phyloP scores from a whole-genome alignment of 2,888 invertebrate genomes.

The Liopterus haemorrhoidalis region DNA sequence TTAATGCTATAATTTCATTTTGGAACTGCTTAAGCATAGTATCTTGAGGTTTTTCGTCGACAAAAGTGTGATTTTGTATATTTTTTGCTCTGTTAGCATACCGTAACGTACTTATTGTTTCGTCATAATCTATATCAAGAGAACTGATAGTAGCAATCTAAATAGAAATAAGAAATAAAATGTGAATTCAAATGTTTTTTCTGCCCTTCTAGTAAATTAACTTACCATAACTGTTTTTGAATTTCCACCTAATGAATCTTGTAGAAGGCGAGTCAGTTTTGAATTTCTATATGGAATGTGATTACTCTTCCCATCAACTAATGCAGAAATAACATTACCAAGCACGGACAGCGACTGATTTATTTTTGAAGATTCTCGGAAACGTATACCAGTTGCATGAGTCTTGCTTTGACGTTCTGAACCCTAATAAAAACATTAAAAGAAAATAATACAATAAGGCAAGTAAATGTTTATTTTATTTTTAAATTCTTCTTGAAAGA shows the following conservation, averaged over 20 bases:
- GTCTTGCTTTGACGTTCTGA: constrained; percentile 97
- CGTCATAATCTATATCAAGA: constrained; percentile 92
- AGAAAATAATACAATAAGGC: constrained; percentile 12
- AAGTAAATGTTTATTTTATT: too few species aligned
- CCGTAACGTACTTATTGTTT: constrained; percentile 91
- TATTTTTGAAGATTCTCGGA: constrained; percentile 97
- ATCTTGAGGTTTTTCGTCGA: constrained; percentile 97
- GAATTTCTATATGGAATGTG: constrained; percentile 99
- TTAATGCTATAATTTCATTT: constrained; percentile 88
- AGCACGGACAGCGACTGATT: constrained; percentile 94
- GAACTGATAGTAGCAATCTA: constrained; percentile 97
- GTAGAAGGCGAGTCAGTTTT: constrained; percentile 86
- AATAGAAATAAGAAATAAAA: constrained; percentile 12
- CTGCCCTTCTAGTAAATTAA: constrained; percentile 13
- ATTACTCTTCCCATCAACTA: constrained; percentile 94
- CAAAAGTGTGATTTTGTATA: constrained; percentile 90
- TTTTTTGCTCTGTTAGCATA: constrained; percentile 98
- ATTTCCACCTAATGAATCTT: constrained; percentile 96
- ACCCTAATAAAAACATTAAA: constrained; percentile 55
- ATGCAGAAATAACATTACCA: constrained; percentile 96
- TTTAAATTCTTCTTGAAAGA: too few species aligned
- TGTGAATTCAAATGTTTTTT: not conserved
- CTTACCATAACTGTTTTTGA: constrained; percentile 88
- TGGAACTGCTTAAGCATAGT: constrained; percentile 93
- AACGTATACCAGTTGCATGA: constrained; percentile 84